A percentile compares a stretch with the other conserved stretches of the same genome.
These are phyloP conservation scores for Stenodera caucasica DNA, from an alignment of 2,888 invertebrate genomes.

Conservation along the genomic window DNA sequence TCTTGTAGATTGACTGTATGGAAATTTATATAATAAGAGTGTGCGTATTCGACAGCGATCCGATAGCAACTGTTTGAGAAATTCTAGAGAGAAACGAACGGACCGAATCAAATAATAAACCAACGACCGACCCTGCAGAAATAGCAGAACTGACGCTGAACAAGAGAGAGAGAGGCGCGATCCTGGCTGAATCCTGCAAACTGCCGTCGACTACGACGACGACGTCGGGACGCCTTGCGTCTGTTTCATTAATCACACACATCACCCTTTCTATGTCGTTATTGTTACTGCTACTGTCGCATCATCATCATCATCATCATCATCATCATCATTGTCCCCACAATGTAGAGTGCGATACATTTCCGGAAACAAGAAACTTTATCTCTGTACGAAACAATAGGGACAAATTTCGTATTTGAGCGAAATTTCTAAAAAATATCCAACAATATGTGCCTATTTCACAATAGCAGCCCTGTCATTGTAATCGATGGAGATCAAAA, in stretches of 20 bases:
- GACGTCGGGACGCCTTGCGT: conserved; percentile 5
- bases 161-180: conserved; percentile 22
- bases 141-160: conserved; percentile 17
- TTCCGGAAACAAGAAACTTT: too few species aligned
- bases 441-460: too few species aligned
- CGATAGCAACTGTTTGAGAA: conserved; percentile 17
- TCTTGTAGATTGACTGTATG: conserved; percentile 3
- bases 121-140: conserved; percentile 13
- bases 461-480: too few species aligned
- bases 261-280: not conserved
- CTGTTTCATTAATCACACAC: conserved; percentile 5
- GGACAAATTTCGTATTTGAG: too few species aligned
- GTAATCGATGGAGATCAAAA: not conserved
- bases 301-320: not conserved
- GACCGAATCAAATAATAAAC: conserved; percentile 7
- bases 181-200: conserved; percentile 20
- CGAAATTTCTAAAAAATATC: too few species aligned
- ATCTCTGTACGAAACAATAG: too few species aligned
- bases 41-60: conserved; percentile 9
- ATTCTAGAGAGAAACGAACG: conserved; percentile 1
- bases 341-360: too few species aligned
- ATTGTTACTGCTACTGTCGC: not conserved
- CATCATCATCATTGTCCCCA: not conserved
- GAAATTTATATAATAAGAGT: not conserved
- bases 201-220: not conserved